Base-by-base conservation (phyloP, 2,113 vertebrate genomes). In the Beaufortia kweichowensis region DNA sequence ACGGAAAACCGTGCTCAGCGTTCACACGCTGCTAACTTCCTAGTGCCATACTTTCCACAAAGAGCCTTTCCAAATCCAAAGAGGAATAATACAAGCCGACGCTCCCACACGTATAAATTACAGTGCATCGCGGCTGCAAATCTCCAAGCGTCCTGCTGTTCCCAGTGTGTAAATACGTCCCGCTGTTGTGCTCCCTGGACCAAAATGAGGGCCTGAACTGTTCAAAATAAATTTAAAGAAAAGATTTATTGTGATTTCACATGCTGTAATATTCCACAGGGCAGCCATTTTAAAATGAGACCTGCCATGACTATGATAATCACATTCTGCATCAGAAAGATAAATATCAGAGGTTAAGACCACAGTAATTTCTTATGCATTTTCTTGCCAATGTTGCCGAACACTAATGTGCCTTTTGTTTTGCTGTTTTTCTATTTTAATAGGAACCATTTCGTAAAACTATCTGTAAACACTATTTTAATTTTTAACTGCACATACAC, bases 11-110 rank as follows among this genome's bases (percentile, higher is more conserved):
- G 24, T 24, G 66, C 73, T 66, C 62, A 63, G 12, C 59, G 60
- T 75, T 76, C 68, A 61, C 61, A 53, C 53, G 24, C 72, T 75
- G 71, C 73, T 73, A 76, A 61, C 61, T 82, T 79, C 67, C 41
- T 62, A 31, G 21, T 23, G 55, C 53, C 24, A 6, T 61, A 43
- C 67, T 73, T 79, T 79, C 67, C 81, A 79, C 81, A 77, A 79
- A 77, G 71, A 43, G 43, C 74, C 24, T 70, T 82, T 77, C 71
- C 23, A 79, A 55, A 73, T 79, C 75, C 71, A 79, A 62, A 66
- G 46, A 62, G 61, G 71, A 61, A 82, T 48, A 4, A 35, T 61
- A 26, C 57, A 57, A 63, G 50, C 50, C 73, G 76, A 64, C n/a
- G 4, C 48, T 33, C 29, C 61, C 66, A 62, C 53, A 67, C 50